Percentiles rank a stretch among this genome's conserved stretches.
These are phyloP conservation scores for Saccostrea echinata DNA, from an alignment of 1,140 invertebrate species.

Conservation along the genomic window DNA sequence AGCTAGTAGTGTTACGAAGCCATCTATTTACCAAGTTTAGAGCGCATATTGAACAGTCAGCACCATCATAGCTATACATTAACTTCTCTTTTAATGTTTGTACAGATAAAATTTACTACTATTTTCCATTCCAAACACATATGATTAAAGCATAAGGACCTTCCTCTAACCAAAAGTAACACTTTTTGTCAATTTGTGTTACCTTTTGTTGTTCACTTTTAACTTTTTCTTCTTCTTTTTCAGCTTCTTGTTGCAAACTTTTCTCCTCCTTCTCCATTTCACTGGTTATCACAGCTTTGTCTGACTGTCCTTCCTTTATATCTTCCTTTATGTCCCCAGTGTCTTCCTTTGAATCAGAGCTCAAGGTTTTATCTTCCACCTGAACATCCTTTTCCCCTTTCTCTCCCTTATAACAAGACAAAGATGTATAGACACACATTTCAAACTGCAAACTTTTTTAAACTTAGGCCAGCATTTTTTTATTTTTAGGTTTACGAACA, in stretches of 20 bases:
- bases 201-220: constrained; percentile 17
- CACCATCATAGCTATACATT: too few species aligned
- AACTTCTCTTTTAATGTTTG: too few species aligned
- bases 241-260: neutral
- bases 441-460: too few species aligned
- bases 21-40: too few species aligned
- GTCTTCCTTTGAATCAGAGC: neutral
- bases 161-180: neutral
- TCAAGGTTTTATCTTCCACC: neutral
- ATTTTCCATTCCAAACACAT: too few species aligned
- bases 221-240: constrained; percentile 7
- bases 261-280: neutral
- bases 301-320: neutral
- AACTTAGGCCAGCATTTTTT: too few species aligned
- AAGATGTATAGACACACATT: neutral
- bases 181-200: neutral
- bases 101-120: too few species aligned
- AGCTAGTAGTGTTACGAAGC: too few species aligned
- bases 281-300: neutral
- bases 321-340: neutral
- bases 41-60: too few species aligned
- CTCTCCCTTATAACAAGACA: neutral
- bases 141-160: too few species aligned
- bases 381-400: neutral
- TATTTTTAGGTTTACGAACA: too few species aligned